These are phyloP conservation scores for Phycodurus eques DNA, from an alignment of 2,113 vertebrate genomes.

Conservation along the genomic window DNA sequence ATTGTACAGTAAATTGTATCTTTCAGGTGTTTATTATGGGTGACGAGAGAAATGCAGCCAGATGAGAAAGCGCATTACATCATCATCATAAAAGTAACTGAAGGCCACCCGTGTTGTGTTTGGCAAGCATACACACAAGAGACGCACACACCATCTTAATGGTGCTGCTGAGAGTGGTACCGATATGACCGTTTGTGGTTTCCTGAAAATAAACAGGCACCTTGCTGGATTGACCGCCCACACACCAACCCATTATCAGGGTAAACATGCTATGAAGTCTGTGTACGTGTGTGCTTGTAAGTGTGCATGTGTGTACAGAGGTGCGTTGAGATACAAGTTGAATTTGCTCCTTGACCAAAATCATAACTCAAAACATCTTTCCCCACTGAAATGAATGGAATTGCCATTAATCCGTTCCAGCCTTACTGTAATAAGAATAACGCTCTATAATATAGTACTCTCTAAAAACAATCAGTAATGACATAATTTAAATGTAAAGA, in stretches of 20 bases:
- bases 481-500: neutral
- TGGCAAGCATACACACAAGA: slow-evolving; percentile 17
- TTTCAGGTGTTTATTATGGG: too few species aligned
- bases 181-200: slow-evolving; percentile 45
- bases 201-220: slow-evolving; percentile 45
- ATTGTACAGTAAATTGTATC: too few species aligned
- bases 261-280: slow-evolving; percentile 11
- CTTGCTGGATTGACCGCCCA: slow-evolving; percentile 15
- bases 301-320: too few species aligned
- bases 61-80: slow-evolving; percentile 1
- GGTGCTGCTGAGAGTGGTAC: slow-evolving; percentile 25
- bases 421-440: too few species aligned
- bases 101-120: slow-evolving; percentile 59
- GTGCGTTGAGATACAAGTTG: too few species aligned
- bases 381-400: too few species aligned
- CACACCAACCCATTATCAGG: slow-evolving; percentile 30
- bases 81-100: slow-evolving; percentile 47
- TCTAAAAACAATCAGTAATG: neutral
- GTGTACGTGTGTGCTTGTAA: too few species aligned
- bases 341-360: too few species aligned
- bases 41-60: too few species aligned
- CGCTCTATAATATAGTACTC: too few species aligned
- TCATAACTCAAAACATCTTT: too few species aligned
- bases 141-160: slow-evolving; percentile 13
- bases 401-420: too few species aligned